phyloP scores from a whole-genome alignment of 1,140 invertebrate genomes.

The Physella acuta region DNA sequence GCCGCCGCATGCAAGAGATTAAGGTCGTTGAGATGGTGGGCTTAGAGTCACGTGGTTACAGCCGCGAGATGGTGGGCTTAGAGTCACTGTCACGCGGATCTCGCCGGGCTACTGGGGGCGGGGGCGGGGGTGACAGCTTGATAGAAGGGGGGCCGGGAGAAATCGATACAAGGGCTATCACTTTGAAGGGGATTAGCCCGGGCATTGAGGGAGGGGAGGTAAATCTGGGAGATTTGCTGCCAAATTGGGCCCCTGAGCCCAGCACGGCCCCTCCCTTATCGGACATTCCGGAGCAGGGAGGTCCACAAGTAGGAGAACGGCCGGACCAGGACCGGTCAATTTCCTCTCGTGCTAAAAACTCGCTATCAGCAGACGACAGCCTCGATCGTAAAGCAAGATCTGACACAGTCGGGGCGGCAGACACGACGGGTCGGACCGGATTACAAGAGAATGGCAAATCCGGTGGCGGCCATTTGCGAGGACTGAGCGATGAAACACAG shows the following conservation, averaged over 20 bases:
- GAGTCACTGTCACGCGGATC: neutral
- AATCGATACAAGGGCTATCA: neutral
- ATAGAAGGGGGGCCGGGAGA: neutral
- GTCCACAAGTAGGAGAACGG: neutral
- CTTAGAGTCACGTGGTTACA: neutral
- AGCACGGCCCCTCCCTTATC: neutral
- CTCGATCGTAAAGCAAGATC: constrained; percentile 6
- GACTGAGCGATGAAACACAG: neutral
- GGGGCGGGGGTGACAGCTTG: neutral
- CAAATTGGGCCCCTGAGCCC: neutral
- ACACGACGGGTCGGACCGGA: neutral
- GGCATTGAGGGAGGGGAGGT: neutral
- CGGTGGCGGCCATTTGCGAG: neutral
- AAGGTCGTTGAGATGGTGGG: constrained; percentile 1
- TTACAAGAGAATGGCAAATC: constrained; percentile 7
- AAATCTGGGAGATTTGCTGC: neutral
- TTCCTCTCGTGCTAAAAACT: neutral
- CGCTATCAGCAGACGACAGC: neutral
- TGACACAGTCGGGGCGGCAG: neutral
- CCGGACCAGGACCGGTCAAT: neutral
- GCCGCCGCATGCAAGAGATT: constrained; percentile 17
- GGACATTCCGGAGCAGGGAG: neutral
- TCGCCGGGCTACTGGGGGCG: neutral
- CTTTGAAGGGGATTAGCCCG: neutral
- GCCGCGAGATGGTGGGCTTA: neutral